These are phyloP conservation scores for Ephestia elutella DNA, from an alignment of 1,140 invertebrate genomes.

Conservation along the genomic window DNA sequence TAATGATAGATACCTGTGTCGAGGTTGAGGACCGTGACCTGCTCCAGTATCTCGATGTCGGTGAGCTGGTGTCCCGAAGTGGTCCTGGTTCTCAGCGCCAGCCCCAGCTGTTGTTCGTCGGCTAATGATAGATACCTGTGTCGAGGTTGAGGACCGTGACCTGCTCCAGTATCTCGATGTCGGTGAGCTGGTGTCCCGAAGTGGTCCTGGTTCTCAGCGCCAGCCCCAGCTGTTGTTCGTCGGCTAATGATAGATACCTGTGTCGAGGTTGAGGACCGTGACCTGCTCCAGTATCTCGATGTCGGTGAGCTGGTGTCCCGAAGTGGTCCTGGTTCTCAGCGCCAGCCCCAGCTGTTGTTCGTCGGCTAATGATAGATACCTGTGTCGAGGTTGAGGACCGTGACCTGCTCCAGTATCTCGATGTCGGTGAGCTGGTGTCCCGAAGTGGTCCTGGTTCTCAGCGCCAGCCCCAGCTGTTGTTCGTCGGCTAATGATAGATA, in stretches of 20 bases:
- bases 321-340: slow-evolving; percentile 87
- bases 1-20: too few species aligned
- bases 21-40: slow-evolving; percentile 92
- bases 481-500: too few species aligned
- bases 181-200: slow-evolving; percentile 88
- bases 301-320: slow-evolving; percentile 88
- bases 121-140: too few species aligned
- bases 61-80: slow-evolving; percentile 89
- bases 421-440: slow-evolving; percentile 89
- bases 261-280: too few species aligned
- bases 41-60: slow-evolving; percentile 93
- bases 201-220: slow-evolving; percentile 87
- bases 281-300: slow-evolving; percentile 94
- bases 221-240: slow-evolving; percentile 77
- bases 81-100: slow-evolving; percentile 86
- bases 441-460: slow-evolving; percentile 87
- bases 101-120: slow-evolving; percentile 75
- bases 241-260: too few species aligned
- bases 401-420: slow-evolving; percentile 94
- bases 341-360: slow-evolving; percentile 79
- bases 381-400: too few species aligned
- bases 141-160: slow-evolving; percentile 92
- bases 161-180: slow-evolving; percentile 93
- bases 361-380: too few species aligned
- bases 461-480: slow-evolving; percentile 81